Conservation (phyloP, 2,797 vertebrate genomes). For the Acanthurus tractus region DNA sequence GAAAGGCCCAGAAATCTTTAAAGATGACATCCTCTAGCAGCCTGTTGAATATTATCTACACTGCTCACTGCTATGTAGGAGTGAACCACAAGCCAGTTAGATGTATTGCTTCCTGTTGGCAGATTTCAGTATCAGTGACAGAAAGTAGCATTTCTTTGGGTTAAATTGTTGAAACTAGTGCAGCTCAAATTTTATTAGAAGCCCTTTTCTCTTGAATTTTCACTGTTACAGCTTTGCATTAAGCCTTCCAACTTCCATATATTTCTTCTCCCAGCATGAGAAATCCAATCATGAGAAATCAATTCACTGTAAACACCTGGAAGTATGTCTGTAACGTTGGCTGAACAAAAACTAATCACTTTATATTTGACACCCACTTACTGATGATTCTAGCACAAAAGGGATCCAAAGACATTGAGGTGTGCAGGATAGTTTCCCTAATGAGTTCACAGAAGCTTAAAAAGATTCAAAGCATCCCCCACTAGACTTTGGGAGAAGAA, state of each 20-base stretch:
- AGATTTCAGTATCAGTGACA: constrained; percentile 37
- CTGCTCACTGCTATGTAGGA: constrained; percentile 1
- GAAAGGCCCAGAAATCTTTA: constrained; percentile 16
- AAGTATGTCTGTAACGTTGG: neutral
- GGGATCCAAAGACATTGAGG: constrained; percentile 16
- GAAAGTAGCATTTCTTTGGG: constrained; percentile 19
- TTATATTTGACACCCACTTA: constrained; percentile 22
- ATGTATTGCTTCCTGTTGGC: constrained; percentile 4
- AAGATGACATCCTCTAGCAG: constrained; percentile 7
- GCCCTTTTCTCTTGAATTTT: constrained; percentile 1
- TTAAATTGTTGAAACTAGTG: constrained; percentile 15
- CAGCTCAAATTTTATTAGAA: constrained; percentile 23
- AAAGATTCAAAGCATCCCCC: constrained; percentile 15
- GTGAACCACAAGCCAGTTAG: neutral
- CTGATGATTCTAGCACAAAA: constrained; percentile 27
- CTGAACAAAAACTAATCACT: constrained; percentile 1
- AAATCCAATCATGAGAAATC: constrained; percentile 9
- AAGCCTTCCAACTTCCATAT: constrained; percentile 26
- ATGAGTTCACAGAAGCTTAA: constrained; percentile 38
- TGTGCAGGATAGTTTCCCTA: constrained; percentile 21
- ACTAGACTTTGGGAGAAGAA: constrained; percentile 21
- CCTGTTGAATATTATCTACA: constrained; percentile 21
- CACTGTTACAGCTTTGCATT: constrained; percentile 16
- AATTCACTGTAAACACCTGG: neutral
- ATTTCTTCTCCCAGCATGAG: neutral